Evolutionary conservation across 1,140 invertebrate genomes (phyloP).

Genomic region (Pogonomyrmex californicus): DNA sequence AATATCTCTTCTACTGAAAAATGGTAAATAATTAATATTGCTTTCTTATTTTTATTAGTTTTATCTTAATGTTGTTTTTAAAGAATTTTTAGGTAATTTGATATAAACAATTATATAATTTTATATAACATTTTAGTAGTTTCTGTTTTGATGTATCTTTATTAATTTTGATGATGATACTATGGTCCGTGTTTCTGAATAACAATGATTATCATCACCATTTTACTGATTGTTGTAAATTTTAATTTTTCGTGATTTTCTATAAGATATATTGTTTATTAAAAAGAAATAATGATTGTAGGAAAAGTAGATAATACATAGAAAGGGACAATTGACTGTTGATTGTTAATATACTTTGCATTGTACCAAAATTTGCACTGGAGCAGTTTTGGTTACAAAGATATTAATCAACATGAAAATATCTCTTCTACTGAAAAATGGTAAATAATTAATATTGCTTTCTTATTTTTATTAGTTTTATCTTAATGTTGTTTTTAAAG

Average conservation of each 20-base stretch:
- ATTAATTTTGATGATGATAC: background rate
- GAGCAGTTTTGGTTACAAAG: background rate
- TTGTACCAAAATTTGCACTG: background rate
- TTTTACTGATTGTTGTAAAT: background rate
- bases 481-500: background rate
- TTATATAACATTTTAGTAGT: background rate
- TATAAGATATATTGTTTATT: background rate
- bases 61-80: background rate
- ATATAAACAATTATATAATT: background rate
- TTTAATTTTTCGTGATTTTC: background rate
- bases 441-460: background rate
- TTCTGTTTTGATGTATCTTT: background rate
- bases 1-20: background rate
- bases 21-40: background rate
- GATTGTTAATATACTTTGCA: background rate
- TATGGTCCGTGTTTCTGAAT: slow-evolving; percentile 33
- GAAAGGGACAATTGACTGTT: background rate
- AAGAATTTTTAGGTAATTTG: background rate
- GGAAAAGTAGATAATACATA: background rate
- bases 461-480: background rate
- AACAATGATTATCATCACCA: background rate
- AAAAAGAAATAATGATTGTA: slow-evolving; percentile 6
- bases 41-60: background rate
- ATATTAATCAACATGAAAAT: background rate
- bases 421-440: background rate